These are phyloP conservation scores for Manduca sexta DNA, from an alignment of 1,140 invertebrate species.

Conservation along the genomic window DNA sequence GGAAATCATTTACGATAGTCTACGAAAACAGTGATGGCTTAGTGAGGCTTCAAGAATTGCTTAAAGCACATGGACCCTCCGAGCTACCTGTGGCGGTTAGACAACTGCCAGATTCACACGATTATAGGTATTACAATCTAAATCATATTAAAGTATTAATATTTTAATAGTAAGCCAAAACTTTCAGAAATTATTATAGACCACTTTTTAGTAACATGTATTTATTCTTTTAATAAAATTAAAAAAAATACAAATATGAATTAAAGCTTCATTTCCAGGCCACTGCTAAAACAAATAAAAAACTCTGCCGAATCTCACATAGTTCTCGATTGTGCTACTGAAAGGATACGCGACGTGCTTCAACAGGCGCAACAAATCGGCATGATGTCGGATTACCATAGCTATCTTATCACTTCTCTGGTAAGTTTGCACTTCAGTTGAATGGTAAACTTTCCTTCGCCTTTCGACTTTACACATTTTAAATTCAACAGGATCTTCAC, in stretches of 20 bases:
- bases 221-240: no score
- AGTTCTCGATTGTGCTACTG: slow-evolving; percentile 91
- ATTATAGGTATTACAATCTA: slow-evolving; percentile 80
- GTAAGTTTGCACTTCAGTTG: slow-evolving; percentile 68
- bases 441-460: slow-evolving; percentile 4
- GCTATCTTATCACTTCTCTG: slow-evolving; percentile 92
- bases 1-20: slow-evolving; percentile 95
- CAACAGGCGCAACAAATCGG: slow-evolving; percentile 96
- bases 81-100: slow-evolving; percentile 87
- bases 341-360: slow-evolving; percentile 87
- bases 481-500: slow-evolving; percentile 82
- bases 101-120: slow-evolving; percentile 84
- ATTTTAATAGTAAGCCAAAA: no score
- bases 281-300: slow-evolving; percentile 92
- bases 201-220: no score
- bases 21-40: slow-evolving; percentile 96
- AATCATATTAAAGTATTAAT: not conserved
- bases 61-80: slow-evolving; percentile 90
- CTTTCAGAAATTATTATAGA: no score
- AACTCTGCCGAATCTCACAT: slow-evolving; percentile 92
- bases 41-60: slow-evolving; percentile 91
- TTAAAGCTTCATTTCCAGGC: slow-evolving; percentile 70
- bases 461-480: not conserved
- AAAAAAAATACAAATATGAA: not conserved
- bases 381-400: slow-evolving; percentile 95